phyloP scores from a whole-genome alignment of 2,797 vertebrate species.

The Toxotes lorentzi region DNA sequence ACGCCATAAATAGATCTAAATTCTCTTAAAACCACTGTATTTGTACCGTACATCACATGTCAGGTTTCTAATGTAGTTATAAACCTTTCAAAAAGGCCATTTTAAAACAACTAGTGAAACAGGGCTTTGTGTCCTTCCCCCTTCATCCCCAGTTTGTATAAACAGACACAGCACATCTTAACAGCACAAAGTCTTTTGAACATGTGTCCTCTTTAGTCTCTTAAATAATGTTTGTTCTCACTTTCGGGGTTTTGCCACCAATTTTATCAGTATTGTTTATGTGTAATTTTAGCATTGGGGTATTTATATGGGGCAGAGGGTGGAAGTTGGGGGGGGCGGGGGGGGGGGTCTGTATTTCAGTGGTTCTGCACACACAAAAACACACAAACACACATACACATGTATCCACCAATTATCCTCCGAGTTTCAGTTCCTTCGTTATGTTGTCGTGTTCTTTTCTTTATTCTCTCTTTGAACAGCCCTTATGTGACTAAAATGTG shows the following conservation, averaged over 20 bases:
- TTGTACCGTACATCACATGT: constrained; percentile 4
- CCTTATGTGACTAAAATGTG: constrained; percentile 58
- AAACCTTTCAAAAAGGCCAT: background rate
- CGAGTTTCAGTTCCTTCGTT: constrained; percentile 2
- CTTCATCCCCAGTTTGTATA: constrained; percentile 66
- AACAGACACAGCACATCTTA: constrained; percentile 80
- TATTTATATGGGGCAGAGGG: constrained; percentile 39
- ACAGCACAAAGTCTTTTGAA: constrained; percentile 79
- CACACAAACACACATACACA: constrained; percentile 34
- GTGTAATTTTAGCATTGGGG: constrained; percentile 61
- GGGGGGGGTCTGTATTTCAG: constrained; percentile 55
- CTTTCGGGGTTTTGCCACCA: constrained; percentile 64
- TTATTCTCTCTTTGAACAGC: constrained; percentile 32
- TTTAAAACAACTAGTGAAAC: constrained; percentile 53
- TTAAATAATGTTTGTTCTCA: constrained; percentile 60
- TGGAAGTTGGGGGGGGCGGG: background rate
- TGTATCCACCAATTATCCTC: constrained; percentile 11
- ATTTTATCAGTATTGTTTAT: constrained; percentile 71
- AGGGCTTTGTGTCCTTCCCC: constrained; percentile 20
- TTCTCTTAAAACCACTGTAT: background rate
- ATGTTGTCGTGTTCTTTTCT: constrained; percentile 29
- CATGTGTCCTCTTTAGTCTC: constrained; percentile 54
- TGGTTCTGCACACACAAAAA: constrained; percentile 56
- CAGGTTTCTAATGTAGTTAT: constrained; percentile 2
- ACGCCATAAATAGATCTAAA: constrained; percentile 17